Percentiles rank a stretch among this genome's conserved stretches.
Conservation (phyloP, 2,797 vertebrate genomes). For the Eleutherodactylus coqui region DNA sequence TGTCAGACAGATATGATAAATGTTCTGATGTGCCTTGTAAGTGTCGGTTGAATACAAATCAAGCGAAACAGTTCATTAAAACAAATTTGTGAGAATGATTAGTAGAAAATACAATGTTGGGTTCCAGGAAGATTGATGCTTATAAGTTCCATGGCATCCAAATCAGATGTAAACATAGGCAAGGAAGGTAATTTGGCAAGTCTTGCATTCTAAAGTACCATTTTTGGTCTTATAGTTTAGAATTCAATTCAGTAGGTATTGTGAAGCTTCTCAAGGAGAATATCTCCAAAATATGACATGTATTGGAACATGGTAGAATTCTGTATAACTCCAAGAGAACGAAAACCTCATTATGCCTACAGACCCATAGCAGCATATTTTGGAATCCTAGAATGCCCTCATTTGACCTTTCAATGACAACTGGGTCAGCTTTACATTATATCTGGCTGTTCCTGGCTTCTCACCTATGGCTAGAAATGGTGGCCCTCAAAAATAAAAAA, state of each 20-base stretch:
- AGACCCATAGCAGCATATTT: too few relatives aligned
- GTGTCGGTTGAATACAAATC: not conserved
- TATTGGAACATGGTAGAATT: too few relatives aligned
- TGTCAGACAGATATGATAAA: not conserved
- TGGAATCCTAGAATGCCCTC: too few relatives aligned
- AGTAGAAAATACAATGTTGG: not conserved
- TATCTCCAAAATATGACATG: too few relatives aligned
- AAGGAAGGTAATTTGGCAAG: not conserved
- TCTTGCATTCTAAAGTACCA: not conserved
- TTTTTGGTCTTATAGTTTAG: not conserved
- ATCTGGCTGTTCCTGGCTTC: too few relatives aligned
- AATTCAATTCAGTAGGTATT: not conserved
- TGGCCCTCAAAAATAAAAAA: too few relatives aligned
- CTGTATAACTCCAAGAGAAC: too few relatives aligned
- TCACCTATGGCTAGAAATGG: too few relatives aligned
- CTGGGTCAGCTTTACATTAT: too few relatives aligned
- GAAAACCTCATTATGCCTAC: too few relatives aligned
- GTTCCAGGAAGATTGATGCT: not conserved
- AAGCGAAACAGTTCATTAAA: not conserved
- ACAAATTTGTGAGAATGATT: not conserved
- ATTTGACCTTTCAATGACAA: too few relatives aligned
- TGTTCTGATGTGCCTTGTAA: not conserved
- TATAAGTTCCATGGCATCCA: not conserved
- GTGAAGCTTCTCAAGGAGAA: too few relatives aligned
- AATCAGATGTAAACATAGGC: not conserved